Evolutionary conservation across 2,113 vertebrate genomes (phyloP), one percentile per base, ranked within the genome.

Genomic region (Chaenogobius annularis): DNA sequence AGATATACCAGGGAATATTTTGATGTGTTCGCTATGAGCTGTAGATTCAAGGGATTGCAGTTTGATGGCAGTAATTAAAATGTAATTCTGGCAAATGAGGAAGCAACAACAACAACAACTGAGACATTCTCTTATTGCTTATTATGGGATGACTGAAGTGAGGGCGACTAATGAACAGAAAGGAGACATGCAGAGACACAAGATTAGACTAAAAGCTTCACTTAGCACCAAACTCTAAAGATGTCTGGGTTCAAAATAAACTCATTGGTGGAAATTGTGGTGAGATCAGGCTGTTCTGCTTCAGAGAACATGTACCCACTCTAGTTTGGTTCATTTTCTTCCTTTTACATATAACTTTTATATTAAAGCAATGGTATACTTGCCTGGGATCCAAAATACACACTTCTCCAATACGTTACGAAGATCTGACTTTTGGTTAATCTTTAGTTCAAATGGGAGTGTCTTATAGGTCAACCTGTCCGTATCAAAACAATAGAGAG

Each of bases 181-280:
- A 40, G 61, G 61, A 63, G 61, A 63, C 61, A 63, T 43, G 61
- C 61, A 17, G 61, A 63, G 61, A 63, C 31, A 40, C 8, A 4
- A 63, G 61, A 63, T 63, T 63, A 63, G 61, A 40, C 61, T 63
- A 63, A 63, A 63, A 63, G 61, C 61, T 63, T 63, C 61, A 63
- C 31, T 63, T 63, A 63, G 61, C 61, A 63, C 35, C 7, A 63
- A 63, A 63, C 61, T 40, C 19, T 35, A 63, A 63, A 63, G 61
- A 63, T 43, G 61, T 40, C 35, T n/a, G 35, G 61, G 35, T 8
- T 37, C 35, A 40, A 14, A 40, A 63, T 43, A 40, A 20, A 43
- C 19, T 40, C 19, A 43, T 31, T 11, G 1, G 31, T 40, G n/a
- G 11, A 35, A 35, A 35, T 31, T 26, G 14, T 35, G 14, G 22